A percentile compares a stretch with the other conserved stretches of the same genome.
phyloP scores from a whole-genome alignment of 1,140 invertebrate species.

The Drosophila bocqueti region DNA sequence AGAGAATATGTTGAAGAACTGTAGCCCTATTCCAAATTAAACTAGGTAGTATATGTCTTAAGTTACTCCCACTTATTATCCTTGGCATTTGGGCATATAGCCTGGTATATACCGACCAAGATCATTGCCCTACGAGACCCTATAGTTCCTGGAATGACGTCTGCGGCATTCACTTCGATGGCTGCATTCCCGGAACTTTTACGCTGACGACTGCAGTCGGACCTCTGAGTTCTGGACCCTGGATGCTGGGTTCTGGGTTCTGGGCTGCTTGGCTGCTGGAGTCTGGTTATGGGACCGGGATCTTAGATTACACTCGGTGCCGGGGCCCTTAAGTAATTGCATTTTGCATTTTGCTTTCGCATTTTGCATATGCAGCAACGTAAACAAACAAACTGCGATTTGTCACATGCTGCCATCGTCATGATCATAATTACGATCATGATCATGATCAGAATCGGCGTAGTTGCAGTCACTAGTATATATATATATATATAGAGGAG shows the following conservation, averaged over 20 bases:
- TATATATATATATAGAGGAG: background rate
- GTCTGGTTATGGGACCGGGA: conserved; percentile 8
- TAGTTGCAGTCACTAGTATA: conserved; percentile 52
- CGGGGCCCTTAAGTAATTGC: conserved; percentile 61
- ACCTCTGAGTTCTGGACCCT: conserved; percentile 2
- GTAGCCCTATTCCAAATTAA: background rate
- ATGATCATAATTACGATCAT: conserved; percentile 25
- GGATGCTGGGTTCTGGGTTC: background rate
- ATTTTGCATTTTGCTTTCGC: conserved; percentile 44
- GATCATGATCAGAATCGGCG: conserved; percentile 35
- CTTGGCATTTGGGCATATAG: conserved; percentile 24
- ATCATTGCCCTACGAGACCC: conserved; percentile 26
- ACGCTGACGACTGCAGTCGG: conserved; percentile 37
- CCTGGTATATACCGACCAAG: conserved; percentile 14
- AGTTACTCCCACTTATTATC: conserved; percentile 5
- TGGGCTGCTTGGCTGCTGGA: background rate
- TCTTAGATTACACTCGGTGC: conserved; percentile 43
- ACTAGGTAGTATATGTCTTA: background rate
- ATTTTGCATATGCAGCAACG: conserved; percentile 41
- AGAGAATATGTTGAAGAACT: background rate
- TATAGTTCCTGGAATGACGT: conserved; percentile 68
- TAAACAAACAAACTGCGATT: conserved; percentile 59
- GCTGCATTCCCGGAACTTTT: conserved; percentile 65
- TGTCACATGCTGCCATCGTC: conserved; percentile 63
- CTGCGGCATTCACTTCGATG: conserved; percentile 56